Conservation (phyloP, 2,113 vertebrate species). For the Seriola aureovittata region DNA sequence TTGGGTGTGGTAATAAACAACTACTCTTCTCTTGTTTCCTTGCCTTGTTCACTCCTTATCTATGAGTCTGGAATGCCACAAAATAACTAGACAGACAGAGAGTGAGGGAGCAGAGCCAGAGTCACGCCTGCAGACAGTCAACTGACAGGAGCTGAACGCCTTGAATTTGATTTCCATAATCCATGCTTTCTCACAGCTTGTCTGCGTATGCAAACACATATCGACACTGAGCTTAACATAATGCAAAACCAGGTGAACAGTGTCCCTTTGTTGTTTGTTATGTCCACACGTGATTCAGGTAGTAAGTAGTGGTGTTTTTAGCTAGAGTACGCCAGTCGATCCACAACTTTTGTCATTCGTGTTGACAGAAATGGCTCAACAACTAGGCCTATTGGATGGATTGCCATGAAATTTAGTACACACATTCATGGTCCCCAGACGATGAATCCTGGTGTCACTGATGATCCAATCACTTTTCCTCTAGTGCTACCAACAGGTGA, state of each 20-base stretch:
- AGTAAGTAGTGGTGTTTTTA: not conserved
- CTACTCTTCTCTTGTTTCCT: conserved; percentile 10
- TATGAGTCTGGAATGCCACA: conserved; percentile 27
- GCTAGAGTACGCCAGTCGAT: not conserved
- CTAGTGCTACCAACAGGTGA: not conserved
- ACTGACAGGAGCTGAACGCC: not conserved
- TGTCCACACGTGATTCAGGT: not conserved
- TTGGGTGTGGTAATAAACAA: conserved; percentile 47
- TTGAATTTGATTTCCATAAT: not conserved
- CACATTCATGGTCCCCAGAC: not conserved
- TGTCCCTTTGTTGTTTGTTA: not conserved
- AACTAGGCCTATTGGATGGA: not conserved
- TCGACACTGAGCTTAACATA: not conserved
- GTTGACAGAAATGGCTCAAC: not conserved
- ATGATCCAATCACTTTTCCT: not conserved
- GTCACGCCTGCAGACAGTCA: not conserved
- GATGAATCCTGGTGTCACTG: no score
- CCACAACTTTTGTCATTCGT: not conserved
- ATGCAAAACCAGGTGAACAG: not conserved
- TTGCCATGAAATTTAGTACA: not conserved
- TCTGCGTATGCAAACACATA: conserved; percentile 22
- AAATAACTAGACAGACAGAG: not conserved
- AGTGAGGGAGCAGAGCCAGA: not conserved
- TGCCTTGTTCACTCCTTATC: conserved; percentile 30
- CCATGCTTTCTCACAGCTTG: not conserved